Conservation (phyloP, 2,113 vertebrate species). For the Varanus salvator region DNA sequence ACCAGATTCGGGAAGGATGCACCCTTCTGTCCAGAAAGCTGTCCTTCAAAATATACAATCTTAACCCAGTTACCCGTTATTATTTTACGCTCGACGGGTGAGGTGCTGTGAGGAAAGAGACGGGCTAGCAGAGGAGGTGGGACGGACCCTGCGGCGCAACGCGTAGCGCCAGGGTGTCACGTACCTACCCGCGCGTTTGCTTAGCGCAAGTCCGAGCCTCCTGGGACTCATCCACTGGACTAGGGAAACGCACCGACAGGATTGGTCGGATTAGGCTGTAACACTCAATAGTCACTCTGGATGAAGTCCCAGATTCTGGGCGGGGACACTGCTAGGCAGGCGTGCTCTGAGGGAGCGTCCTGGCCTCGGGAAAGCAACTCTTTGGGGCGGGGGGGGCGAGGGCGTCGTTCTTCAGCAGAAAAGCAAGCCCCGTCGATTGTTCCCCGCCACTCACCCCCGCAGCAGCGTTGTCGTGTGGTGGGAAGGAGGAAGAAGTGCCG, state of each 20-base stretch:
- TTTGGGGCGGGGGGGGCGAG: not conserved
- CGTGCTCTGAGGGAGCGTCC: not conserved
- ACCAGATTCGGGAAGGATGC: not conserved
- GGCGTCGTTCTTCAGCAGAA: not conserved
- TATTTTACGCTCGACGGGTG: too few species aligned
- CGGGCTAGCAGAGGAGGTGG: not conserved
- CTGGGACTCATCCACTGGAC: not conserved
- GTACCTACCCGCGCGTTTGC: not conserved
- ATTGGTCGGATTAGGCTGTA: not conserved
- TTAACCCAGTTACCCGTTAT: too few species aligned
- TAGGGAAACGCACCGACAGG: too few species aligned
- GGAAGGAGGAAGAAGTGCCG: conserved; percentile 21
- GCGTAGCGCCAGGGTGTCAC: not conserved
- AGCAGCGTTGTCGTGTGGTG: not conserved
- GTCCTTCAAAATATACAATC: not conserved
- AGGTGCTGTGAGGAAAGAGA: not conserved
- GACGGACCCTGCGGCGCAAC: not conserved
- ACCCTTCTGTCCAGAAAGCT: not conserved
- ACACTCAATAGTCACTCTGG: not conserved
- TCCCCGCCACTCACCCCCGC: not conserved
- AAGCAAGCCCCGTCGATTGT: not conserved
- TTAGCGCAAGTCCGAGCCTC: not conserved
- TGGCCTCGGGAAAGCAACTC: not conserved
- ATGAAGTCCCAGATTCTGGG: not conserved
- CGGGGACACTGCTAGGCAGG: not conserved